These are phyloP conservation scores for Chaetodon auriga DNA, from an alignment of 2,113 vertebrate genomes.

Conservation along the genomic window DNA sequence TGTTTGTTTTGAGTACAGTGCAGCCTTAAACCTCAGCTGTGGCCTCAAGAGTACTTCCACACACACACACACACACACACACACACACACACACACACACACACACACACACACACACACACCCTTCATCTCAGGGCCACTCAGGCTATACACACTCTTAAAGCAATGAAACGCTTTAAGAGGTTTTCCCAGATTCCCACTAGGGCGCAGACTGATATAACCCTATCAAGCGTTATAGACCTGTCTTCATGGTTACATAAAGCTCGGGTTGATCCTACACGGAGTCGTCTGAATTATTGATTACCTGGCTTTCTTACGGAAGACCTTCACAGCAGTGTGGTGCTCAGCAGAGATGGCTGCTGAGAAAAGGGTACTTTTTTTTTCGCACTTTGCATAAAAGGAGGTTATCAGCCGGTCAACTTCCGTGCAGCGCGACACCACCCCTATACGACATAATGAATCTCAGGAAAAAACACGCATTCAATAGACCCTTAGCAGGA, in stretches of 20 bases:
- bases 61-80: slow-evolving; percentile 26
- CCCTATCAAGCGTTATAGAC: slow-evolving; percentile 21
- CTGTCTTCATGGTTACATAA: slow-evolving; percentile 58
- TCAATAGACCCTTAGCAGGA: slow-evolving; percentile 26
- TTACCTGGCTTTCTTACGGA: slow-evolving; percentile 9
- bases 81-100: slow-evolving; percentile 25
- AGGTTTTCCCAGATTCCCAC: slow-evolving; percentile 11
- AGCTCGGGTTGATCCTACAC: slow-evolving; percentile 31
- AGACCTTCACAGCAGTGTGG: slow-evolving; percentile 1
- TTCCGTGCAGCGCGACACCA: slow-evolving; percentile 8
- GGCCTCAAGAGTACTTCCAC: slow-evolving; percentile 50
- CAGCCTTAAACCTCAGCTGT: slow-evolving; percentile 63
- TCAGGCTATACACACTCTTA: slow-evolving; percentile 21
- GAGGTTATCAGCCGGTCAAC: slow-evolving; percentile 46
- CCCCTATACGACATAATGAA: slow-evolving; percentile 47
- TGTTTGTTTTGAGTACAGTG: slow-evolving; percentile 65
- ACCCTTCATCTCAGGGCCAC: slow-evolving; percentile 52
- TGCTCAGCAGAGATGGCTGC: not conserved
- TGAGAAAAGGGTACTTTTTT: not conserved
- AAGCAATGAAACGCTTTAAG: slow-evolving; percentile 37
- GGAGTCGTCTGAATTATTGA: slow-evolving; percentile 63
- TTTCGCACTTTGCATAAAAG: not conserved
- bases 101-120: slow-evolving; percentile 16
- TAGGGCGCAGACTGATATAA: slow-evolving; percentile 10
- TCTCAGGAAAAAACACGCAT: slow-evolving; percentile 41